Base-by-base conservation (phyloP, 2,113 vertebrate species). In the Oceanites oceanicus region DNA sequence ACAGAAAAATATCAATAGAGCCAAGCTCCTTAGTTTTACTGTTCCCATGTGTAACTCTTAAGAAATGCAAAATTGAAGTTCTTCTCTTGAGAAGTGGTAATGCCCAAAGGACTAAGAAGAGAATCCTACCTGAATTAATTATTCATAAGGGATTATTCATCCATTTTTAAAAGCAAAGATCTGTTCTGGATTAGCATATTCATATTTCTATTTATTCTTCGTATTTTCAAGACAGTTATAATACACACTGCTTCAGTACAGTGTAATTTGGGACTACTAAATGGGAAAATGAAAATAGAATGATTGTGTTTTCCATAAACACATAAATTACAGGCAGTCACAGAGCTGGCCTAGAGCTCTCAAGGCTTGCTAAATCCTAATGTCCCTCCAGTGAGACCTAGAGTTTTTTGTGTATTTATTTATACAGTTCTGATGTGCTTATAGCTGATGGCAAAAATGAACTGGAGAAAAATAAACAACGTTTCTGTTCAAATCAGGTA, bases 51-150 rank as follows among this genome's bases (percentile, higher is more conserved):
- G 65, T 67, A 78, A 74, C 13, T 84, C 72, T 32, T 53, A n/a
- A 78, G 92, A 95, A 94, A 93, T 87, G 70, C 32, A 94, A 91
- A 94, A 82, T 49, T 38, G 18, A 82, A 80, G 82, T 10, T 83
- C 34, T 11, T 34, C 92, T 87, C 81, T 53, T 52, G 87, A 67
- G 87, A 86, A 68, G 12, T 22, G 15, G 15, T 6, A 73, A 70
- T 55, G 55, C 90, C 65, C 85, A 40, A 52, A 83, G 88, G 78
- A 82, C 11, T 58, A 83, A 88, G 44, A 52, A 50, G 1, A 91
- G 44, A 81, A 71, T 72, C 30, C 26, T 84, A 32, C 10, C 40
- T 62, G 61, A 80, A 86, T 94, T 71, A 92, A 92, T 90, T 92
- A 92, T 91, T 94, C 76, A 94, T 38, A 13, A 88, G 27, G 23